A percentile compares a stretch with the other conserved stretches of the same genome.
phyloP scores from a whole-genome alignment of 2,888 invertebrate genomes.

The Julus scandinavius region DNA sequence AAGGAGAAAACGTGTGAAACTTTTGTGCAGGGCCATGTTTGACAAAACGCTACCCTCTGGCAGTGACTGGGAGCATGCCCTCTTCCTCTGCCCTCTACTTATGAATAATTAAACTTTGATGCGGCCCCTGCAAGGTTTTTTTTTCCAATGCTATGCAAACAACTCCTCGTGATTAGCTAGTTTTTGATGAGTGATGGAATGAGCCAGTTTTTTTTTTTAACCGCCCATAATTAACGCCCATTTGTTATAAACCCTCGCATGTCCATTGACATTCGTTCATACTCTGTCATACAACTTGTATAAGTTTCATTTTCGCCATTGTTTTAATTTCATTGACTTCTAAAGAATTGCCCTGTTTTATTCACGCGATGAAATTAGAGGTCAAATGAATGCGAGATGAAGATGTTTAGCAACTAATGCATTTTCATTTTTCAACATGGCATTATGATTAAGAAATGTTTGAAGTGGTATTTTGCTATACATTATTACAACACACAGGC shows the following conservation, averaged over 20 bases:
- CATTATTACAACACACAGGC: too few species aligned
- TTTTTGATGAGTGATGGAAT: slow-evolving; percentile 3
- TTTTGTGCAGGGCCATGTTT: not conserved
- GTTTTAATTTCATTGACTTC: not conserved
- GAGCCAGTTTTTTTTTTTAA: slow-evolving; percentile 13
- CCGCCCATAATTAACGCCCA: slow-evolving; percentile 8
- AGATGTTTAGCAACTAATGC: not conserved
- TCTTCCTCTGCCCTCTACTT: not conserved
- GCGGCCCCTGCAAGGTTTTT: slow-evolving; percentile 25
- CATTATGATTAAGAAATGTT: too few species aligned
- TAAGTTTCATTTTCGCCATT: not conserved
- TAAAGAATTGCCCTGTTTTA: not conserved
- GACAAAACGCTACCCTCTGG: not conserved
- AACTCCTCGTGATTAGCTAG: slow-evolving; percentile 21
- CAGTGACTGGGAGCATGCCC: not conserved
- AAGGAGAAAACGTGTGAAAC: not conserved
- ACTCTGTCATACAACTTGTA: not conserved
- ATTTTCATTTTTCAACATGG: too few species aligned
- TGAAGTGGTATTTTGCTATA: too few species aligned
- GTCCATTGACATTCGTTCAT: slow-evolving; percentile 1
- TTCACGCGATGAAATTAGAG: not conserved
- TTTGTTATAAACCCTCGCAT: not conserved
- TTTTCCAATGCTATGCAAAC: slow-evolving; percentile 19
- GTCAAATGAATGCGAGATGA: not conserved
- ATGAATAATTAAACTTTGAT: slow-evolving; percentile 39